Conservation (phyloP, 2,113 vertebrate species). For the Phyllostomus discolor region DNA sequence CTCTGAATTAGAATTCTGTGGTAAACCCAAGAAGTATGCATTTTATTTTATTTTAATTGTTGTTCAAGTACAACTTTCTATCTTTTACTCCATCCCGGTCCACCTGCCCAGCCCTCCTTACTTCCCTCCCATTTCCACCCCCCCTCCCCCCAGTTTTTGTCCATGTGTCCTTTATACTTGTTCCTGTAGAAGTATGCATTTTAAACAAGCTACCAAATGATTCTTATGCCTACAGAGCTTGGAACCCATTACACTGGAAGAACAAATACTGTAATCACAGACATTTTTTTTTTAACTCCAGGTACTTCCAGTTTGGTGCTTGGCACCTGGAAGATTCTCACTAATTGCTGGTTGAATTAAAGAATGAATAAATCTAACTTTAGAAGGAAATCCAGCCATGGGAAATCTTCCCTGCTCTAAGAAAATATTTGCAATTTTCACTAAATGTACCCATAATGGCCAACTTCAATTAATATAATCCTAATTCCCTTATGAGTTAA, state of each 20-base stretch:
- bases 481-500: neutral
- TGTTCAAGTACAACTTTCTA: no score
- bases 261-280: neutral
- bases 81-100: no score
- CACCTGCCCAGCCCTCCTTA: no score
- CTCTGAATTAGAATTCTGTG: neutral
- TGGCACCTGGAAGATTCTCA: neutral
- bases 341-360: conserved; percentile 24
- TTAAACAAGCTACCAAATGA: neutral
- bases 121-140: no score
- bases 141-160: no score
- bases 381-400: conserved; percentile 21
- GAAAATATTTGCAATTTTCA: conserved; percentile 34
- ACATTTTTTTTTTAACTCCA: neutral
- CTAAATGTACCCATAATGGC: neutral
- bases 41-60: neutral
- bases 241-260: neutral
- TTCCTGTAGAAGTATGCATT: neutral
- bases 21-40: neutral
- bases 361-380: conserved; percentile 41
- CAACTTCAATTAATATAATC: conserved; percentile 42
- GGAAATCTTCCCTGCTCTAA: neutral
- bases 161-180: no score
- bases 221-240: neutral
- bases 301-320: neutral